Percentiles rank a stretch among this genome's conserved stretches.
Conservation (phyloP, 2,888 invertebrate genomes). For the Catotricha subobsoleta region DNA sequence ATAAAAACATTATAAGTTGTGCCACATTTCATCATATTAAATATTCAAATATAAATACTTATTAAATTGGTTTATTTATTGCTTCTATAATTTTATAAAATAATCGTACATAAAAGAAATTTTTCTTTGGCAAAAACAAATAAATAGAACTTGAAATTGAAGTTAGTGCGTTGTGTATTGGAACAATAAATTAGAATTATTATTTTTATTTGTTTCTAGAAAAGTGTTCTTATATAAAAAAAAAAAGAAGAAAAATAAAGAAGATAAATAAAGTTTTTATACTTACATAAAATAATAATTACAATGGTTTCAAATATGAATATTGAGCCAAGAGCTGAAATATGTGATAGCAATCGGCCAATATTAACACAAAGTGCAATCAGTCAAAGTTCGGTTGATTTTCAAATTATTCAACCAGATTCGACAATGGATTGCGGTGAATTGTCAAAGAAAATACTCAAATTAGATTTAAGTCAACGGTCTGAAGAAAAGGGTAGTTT, state of each 20-base stretch:
- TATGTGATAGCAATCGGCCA: conserved; percentile 9
- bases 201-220: too few relatives aligned
- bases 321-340: conserved; percentile 4
- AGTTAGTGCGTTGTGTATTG: too few relatives aligned
- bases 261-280: neutral
- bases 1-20: too few relatives aligned
- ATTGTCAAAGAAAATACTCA: conserved; percentile 23
- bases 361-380: conserved; percentile 31
- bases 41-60: neutral
- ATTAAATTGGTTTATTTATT: neutral
- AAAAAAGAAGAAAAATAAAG: conserved; percentile 1
- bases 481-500: conserved; percentile 7
- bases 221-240: too few relatives aligned
- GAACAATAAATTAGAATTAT: too few relatives aligned
- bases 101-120: neutral
- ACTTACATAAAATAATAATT: neutral
- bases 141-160: too few relatives aligned
- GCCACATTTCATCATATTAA: too few relatives aligned
- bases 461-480: conserved; percentile 20
- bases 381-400: conserved; percentile 41
- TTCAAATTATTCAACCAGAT: conserved; percentile 29
- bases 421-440: conserved; percentile 19
- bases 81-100: neutral
- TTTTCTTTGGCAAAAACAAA: too few relatives aligned
- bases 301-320: conserved; percentile 10